phyloP scores from a whole-genome alignment of 2,888 invertebrate genomes.

The Cryptocephalus moraei region DNA sequence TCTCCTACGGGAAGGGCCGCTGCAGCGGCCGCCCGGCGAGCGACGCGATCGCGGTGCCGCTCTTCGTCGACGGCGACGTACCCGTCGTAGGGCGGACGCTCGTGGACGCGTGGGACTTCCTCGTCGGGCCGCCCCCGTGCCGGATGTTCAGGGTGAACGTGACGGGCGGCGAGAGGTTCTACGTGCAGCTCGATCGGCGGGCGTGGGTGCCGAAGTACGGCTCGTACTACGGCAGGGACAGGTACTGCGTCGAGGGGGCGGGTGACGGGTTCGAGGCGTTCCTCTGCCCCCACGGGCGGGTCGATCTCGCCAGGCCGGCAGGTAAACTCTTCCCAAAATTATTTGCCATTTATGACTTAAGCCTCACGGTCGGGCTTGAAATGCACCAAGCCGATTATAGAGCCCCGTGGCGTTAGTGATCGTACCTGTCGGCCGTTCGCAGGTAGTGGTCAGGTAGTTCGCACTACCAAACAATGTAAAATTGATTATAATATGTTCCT shows the following conservation, averaged over 20 bases:
- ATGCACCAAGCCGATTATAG: no score
- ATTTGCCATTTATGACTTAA: no score
- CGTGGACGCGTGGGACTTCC: slow-evolving; percentile 3
- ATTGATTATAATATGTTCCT: no score
- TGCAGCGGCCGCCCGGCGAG: neutral
- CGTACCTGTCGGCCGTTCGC: no score
- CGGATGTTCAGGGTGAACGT: slow-evolving; percentile 9
- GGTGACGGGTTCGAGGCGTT: slow-evolving; percentile 6
- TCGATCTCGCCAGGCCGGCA: no score
- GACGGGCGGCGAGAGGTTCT: slow-evolving; percentile 13
- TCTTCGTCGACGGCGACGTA: neutral
- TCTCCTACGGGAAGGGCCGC: neutral
- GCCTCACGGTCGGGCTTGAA: no score
- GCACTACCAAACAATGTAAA: no score
- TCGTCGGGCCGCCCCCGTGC: slow-evolving; percentile 15
- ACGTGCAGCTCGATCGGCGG: slow-evolving; percentile 17
- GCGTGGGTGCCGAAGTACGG: slow-evolving; percentile 15
- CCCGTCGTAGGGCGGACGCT: neutral
- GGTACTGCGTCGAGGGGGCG: slow-evolving; percentile 17
- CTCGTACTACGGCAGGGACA: slow-evolving; percentile 6
- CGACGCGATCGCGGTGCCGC: neutral
- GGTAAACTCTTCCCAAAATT: no score
- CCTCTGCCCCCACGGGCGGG: slow-evolving; percentile 6
- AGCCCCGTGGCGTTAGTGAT: no score
- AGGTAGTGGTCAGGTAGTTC: no score